A percentile compares a stretch with the other conserved stretches of the same genome.
phyloP scores from a whole-genome alignment of 2,888 invertebrate genomes.

The Sericinus montela region DNA sequence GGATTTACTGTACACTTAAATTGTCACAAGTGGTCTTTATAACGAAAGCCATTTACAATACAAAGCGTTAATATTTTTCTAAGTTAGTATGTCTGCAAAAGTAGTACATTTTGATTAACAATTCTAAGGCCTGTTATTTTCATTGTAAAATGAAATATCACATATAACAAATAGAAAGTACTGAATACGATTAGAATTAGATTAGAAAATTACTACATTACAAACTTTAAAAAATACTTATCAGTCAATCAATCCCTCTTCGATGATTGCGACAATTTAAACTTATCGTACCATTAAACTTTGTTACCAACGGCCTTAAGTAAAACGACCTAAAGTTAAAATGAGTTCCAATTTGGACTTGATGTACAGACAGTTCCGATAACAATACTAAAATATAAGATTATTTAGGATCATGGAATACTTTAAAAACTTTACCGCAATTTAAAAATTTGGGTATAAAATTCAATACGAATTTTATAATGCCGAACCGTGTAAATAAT shows the following conservation, averaged over 20 bases:
- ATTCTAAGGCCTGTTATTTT: too few species aligned
- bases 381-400: background rate
- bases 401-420: too few species aligned
- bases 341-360: slow-evolving; percentile 4
- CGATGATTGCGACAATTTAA: background rate
- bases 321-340: slow-evolving; percentile 8
- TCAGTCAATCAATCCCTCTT: background rate
- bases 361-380: background rate
- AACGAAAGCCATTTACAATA: background rate
- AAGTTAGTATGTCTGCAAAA: too few species aligned
- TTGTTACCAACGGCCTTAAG: background rate
- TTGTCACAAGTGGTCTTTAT: background rate
- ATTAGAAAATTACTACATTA: too few species aligned
- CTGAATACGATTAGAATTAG: too few species aligned
- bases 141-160: background rate
- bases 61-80: too few species aligned
- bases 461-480: background rate
- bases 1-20: slow-evolving; percentile 10
- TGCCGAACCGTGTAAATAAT: slow-evolving; percentile 1
- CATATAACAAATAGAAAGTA: too few species aligned
- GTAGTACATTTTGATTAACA: too few species aligned
- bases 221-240: too few species aligned
- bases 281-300: slow-evolving; percentile 5
- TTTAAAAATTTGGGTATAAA: too few species aligned
- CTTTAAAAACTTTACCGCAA: too few species aligned